phyloP scores from a whole-genome alignment of 64 coral and sea anemone genomes.

The Stichodactyla mertensii region DNA sequence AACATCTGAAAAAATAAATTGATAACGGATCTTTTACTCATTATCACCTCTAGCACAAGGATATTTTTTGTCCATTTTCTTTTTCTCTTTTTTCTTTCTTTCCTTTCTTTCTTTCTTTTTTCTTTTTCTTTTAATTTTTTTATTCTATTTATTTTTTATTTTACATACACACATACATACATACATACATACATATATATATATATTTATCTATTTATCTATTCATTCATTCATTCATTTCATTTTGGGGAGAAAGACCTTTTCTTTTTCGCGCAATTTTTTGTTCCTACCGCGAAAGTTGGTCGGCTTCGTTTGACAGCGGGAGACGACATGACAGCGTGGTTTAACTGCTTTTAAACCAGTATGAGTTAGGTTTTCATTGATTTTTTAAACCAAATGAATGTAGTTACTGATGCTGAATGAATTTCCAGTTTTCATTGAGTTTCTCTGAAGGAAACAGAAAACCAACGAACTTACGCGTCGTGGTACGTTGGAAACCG shows the following conservation, averaged over 20 bases:
- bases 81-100: too few relatives aligned
- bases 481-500: neutral
- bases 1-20: too few relatives aligned
- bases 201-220: too few relatives aligned
- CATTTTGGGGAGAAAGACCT: neutral
- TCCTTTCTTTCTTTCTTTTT: too few relatives aligned
- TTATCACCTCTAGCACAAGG: neutral
- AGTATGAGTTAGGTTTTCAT: neutral
- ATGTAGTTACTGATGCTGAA: neutral
- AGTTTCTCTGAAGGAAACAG: neutral
- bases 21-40: neutral
- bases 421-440: neutral
- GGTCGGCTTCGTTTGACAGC: conserved; percentile 2
- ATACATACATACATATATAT: too few relatives aligned
- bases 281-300: conserved; percentile 1
- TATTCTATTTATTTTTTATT: too few relatives aligned
- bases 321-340: neutral
- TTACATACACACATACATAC: too few relatives aligned
- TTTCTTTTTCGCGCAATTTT: neutral
- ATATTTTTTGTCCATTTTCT: neutral
- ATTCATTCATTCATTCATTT: too few relatives aligned
- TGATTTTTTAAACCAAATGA: neutral
- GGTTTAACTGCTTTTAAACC: conserved; percentile 4
- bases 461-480: neutral
- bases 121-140: too few relatives aligned